phyloP scores from a whole-genome alignment of 2,888 invertebrate genomes.

The Nymphalis polychloros region DNA sequence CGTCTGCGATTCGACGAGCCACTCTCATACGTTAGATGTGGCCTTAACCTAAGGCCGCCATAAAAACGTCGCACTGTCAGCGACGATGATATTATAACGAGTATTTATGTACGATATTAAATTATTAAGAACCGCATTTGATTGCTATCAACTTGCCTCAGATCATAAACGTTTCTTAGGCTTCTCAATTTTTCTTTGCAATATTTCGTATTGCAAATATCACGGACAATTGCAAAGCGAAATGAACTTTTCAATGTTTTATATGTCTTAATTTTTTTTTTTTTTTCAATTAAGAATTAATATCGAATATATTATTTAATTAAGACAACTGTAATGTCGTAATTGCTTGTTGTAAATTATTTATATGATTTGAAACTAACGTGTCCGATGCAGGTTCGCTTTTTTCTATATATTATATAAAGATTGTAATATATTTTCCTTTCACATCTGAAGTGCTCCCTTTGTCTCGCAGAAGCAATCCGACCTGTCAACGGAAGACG shows the following conservation, averaged over 20 bases:
- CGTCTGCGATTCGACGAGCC: not conserved
- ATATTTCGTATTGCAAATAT: not conserved
- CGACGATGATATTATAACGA: not conserved
- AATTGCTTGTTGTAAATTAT: no score
- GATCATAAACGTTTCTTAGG: no score
- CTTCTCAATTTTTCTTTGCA: not conserved
- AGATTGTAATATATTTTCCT: no score
- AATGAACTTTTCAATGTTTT: not conserved
- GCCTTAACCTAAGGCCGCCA: conserved; percentile 24
- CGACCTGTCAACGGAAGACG: conserved; percentile 54
- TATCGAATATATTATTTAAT: no score
- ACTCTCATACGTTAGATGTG: conserved; percentile 29
- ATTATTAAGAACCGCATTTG: no score
- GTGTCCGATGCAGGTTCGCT: conserved; percentile 71
- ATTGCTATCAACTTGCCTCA: not conserved
- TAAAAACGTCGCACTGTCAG: conserved; percentile 11
- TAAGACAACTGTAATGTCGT: no score
- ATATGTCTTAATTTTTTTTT: not conserved
- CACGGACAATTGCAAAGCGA: not conserved
- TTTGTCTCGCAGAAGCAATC: conserved; percentile 44
- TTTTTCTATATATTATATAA: conserved; percentile 5
- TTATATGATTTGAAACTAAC: not conserved
- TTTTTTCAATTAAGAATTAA: not conserved
- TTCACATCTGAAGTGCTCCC: conserved; percentile 2
- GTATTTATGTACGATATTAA: conserved; percentile 5